Base-by-base conservation (phyloP, 30 jellyfish, hydroid and myxozoan genomes). In the Hydractinia echinata region DNA sequence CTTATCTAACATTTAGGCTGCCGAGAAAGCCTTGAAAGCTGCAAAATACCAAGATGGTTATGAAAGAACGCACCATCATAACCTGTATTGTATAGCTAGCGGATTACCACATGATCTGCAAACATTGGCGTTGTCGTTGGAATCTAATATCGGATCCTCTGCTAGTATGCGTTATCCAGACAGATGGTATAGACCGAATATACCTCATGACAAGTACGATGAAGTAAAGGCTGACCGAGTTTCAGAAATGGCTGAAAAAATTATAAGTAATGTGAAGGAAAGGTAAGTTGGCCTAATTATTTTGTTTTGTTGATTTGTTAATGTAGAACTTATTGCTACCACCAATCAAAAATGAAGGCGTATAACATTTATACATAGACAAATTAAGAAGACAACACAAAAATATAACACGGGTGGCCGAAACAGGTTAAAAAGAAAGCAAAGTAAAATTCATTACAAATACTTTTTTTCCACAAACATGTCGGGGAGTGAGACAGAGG, bases 11-110 rank as follows among this genome's bases (percentile, higher is more conserved):
- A 44, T 62, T 15, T 39, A 86, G 95, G 95, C 87, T 8, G 95
- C 95, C 16, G 95, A 86, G 77, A 86, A 86, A 50, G 89, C 87
- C 50, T 58, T 86, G 79, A 86, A 86, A 79, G 85, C 95, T n/a
- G 95, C 94, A 3, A 81, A 53, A 21, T 83, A 70, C 79, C 62
- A 50, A 82, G 72, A 53, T 5, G 84, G 83, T 71, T 76, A 81
- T 50, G 55, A 78, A 11, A 48, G 53, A 50, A 49, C 55, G 56
- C 81, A 52, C 6, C 64, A 53, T 14, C 83, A 79, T 76, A 5
- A 10, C 6, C 82, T 83, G 18, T 48, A 18, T 66, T 1, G 15
- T 11, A 76, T 61, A 20, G 76, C 94, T 5, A 52, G 5, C 51
- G 76, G 79, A 53, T 39, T 85, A 53, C 73, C 76, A 53, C 4